phyloP scores from a whole-genome alignment of 2,113 vertebrate species.

The Gallinago undulata region DNA sequence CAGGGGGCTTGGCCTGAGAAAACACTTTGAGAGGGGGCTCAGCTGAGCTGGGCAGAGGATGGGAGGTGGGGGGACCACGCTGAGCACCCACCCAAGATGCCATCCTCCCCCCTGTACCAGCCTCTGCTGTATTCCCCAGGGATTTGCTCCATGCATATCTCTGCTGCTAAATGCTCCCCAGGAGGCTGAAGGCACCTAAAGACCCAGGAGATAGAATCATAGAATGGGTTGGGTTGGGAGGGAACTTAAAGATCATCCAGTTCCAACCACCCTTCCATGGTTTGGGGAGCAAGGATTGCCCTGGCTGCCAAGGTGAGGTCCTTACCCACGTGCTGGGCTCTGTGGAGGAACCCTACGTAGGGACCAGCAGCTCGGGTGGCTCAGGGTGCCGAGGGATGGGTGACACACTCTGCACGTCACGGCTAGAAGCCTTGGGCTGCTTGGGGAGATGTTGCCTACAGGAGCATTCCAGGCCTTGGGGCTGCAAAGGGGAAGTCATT shows the following conservation, averaged over 20 bases:
- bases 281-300: background rate
- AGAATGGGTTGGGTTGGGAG: background rate
- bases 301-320: background rate
- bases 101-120: accelerated
- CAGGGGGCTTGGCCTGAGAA: background rate
- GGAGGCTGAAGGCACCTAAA: too few relatives aligned
- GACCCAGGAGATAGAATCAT: background rate
- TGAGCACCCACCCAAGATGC: background rate
- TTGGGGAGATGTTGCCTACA: background rate
- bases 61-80: background rate
- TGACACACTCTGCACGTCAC: background rate
- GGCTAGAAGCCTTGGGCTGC: background rate
- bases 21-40: background rate
- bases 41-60: background rate
- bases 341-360: accelerated
- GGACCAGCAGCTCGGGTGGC: accelerated
- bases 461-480: background rate
- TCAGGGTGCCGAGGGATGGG: background rate
- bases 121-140: background rate
- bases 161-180: background rate
- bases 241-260: background rate
- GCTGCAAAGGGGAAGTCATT: background rate
- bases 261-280: background rate
- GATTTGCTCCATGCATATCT: background rate
- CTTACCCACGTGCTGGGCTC: background rate